phyloP scores from a whole-genome alignment of 2,113 vertebrate genomes.

The Cathartes aura region DNA sequence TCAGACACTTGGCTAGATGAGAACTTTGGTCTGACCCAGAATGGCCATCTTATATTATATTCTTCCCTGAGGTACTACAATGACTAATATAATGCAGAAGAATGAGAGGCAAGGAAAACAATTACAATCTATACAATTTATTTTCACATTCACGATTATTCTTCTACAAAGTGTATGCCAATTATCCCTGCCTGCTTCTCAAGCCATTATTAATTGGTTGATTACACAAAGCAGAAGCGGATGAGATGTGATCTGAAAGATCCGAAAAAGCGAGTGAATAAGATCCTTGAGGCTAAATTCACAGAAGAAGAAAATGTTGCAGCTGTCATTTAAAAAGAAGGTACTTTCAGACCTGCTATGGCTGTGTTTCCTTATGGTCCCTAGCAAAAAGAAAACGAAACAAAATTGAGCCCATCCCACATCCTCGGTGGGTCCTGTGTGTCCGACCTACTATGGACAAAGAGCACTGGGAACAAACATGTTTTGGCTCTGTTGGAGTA shows the following conservation, averaged over 20 bases:
- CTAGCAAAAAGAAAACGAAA: not conserved
- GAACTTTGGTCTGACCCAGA: not conserved
- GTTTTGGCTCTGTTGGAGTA: not conserved
- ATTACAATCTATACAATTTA: not conserved
- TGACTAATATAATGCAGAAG: not conserved
- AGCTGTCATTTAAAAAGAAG: not conserved
- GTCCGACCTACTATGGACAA: not conserved
- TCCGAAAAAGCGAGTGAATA: not conserved
- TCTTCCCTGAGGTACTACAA: not conserved
- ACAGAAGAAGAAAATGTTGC: not conserved
- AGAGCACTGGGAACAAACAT: fast-evolving
- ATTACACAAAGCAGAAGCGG: slow-evolving; percentile 17
- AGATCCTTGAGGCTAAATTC: slow-evolving; percentile 7
- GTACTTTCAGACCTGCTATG: not conserved
- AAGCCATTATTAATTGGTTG: slow-evolving; percentile 8
- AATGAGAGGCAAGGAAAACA: slow-evolving; percentile 6
- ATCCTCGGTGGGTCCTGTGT: not conserved
- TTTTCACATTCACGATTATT: not conserved
- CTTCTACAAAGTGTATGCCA: not conserved
- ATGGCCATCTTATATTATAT: not conserved
- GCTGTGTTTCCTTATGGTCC: not conserved
- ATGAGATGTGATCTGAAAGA: slow-evolving; percentile 3
- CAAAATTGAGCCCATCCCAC: not conserved
- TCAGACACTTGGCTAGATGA: not conserved
- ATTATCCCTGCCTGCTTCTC: not conserved